Conservation (phyloP, 2,113 vertebrate genomes). For the Mormyrus iriodes region DNA sequence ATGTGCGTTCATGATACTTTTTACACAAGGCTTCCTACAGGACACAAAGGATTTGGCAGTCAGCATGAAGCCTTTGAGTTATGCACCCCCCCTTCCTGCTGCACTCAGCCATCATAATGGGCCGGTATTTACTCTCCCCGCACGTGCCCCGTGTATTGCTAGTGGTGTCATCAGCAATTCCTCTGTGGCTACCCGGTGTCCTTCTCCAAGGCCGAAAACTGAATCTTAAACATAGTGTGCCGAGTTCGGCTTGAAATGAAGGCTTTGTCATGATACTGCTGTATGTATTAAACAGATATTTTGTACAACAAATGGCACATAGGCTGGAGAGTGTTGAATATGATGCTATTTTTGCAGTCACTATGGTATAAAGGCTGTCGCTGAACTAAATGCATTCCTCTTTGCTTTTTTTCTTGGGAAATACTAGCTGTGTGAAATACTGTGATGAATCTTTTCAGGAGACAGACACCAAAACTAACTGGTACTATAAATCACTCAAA, state of each 20-base stretch:
- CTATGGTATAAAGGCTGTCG: not conserved
- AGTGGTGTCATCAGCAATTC: slow-evolving; percentile 17
- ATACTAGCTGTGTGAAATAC: not conserved
- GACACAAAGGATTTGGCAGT: not conserved
- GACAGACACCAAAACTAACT: slow-evolving; percentile 12
- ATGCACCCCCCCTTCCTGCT: not conserved
- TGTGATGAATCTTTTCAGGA: not conserved
- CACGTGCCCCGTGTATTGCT: slow-evolving; percentile 10
- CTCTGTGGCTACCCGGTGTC: slow-evolving; percentile 12
- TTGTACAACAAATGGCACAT: not conserved
- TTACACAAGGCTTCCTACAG: not conserved
- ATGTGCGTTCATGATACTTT: not conserved
- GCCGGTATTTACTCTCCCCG: slow-evolving; percentile 7
- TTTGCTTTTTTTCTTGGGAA: not conserved
- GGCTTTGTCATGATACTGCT: not conserved
- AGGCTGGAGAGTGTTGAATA: not conserved
- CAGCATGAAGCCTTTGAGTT: slow-evolving; percentile 7
- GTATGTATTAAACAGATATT: not conserved
- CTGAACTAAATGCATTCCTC: not conserved
- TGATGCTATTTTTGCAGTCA: not conserved
- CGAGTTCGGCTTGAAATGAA: not conserved
- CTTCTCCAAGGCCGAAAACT: slow-evolving; percentile 15
- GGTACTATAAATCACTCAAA: not conserved
- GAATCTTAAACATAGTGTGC: not conserved
- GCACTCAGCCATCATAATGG: slow-evolving; percentile 11